phyloP scores from a whole-genome alignment of 2,888 invertebrate genomes.

The Drosophila yooni region DNA sequence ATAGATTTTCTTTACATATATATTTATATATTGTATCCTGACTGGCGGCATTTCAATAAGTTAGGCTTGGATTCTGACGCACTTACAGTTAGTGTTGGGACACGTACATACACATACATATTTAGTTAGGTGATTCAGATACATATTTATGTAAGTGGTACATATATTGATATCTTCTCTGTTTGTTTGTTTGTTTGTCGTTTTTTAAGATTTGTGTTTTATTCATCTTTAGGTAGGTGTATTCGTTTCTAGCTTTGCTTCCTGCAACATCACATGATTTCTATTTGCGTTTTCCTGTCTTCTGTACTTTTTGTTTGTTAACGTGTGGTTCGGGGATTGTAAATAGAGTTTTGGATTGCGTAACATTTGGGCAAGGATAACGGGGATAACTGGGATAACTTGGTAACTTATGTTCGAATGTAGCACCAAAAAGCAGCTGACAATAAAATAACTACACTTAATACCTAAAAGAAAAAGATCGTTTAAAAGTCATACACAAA shows the following conservation, averaged over 20 bases:
- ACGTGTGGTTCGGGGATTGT: constrained; percentile 39
- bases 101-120: constrained; percentile 1
- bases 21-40: constrained; percentile 27
- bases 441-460: constrained; percentile 74
- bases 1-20: constrained; percentile 5
- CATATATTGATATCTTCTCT: constrained; percentile 16
- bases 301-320: constrained; percentile 11
- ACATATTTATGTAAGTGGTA: constrained; percentile 25
- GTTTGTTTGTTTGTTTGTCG: constrained; percentile 7
- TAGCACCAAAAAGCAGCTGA: constrained; percentile 78
- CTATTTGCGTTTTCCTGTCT: constrained; percentile 37
- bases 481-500: constrained; percentile 55
- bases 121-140: constrained; percentile 32
- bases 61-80: constrained; percentile 42
- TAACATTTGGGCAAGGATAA: constrained; percentile 42
- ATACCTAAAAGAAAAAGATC: constrained; percentile 65
- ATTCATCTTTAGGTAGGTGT: constrained; percentile 70
- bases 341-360: constrained; percentile 44
- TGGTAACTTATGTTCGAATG: constrained; percentile 62
- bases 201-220: constrained; percentile 38
- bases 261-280: constrained; percentile 78
- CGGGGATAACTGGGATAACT: constrained; percentile 32
- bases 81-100: constrained; percentile 38
- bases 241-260: constrained; percentile 78
- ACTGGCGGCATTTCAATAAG: constrained; percentile 42